These are phyloP conservation scores for Synergus umbraculus DNA, from an alignment of 2,888 invertebrate species.

Conservation along the genomic window DNA sequence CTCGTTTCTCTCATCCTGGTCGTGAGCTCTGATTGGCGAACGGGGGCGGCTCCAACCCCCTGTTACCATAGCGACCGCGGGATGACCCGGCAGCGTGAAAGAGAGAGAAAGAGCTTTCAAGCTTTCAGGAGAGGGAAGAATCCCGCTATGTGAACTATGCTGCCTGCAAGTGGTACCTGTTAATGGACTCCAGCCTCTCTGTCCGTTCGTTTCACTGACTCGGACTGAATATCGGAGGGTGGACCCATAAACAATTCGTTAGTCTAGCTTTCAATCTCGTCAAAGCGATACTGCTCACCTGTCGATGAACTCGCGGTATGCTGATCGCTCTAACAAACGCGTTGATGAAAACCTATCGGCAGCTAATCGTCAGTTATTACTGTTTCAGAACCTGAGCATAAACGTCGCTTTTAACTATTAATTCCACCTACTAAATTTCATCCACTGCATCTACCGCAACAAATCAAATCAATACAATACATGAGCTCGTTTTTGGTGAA, in stretches of 20 bases:
- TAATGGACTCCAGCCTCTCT: conserved; percentile 67
- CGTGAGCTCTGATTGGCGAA: conserved; percentile 81
- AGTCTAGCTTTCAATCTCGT: conserved; percentile 73
- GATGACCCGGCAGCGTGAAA: conserved; percentile 66
- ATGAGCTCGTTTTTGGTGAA: too few relatives aligned
- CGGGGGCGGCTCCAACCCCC: conserved; percentile 76
- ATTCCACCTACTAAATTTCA: background rate
- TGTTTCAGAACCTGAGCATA: background rate
- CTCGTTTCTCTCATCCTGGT: conserved; percentile 69
- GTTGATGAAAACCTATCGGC: background rate
- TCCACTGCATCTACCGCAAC: background rate
- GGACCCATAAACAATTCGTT: conserved; percentile 75
- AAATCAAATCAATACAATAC: too few relatives aligned
- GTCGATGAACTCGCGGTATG: conserved; percentile 50
- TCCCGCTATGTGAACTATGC: conserved; percentile 65
- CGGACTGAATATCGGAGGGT: conserved; percentile 55
- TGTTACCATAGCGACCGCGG: conserved; percentile 81
- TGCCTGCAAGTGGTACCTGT: conserved; percentile 62
- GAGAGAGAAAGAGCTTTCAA: conserved; percentile 43
- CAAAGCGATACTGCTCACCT: conserved; percentile 60
- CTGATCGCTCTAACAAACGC: conserved; percentile 15
- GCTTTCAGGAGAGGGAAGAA: conserved; percentile 49
- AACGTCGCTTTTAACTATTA: background rate
- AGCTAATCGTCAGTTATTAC: conserved; percentile 10
- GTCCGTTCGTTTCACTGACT: conserved; percentile 55